Base-by-base conservation (phyloP, 2,888 invertebrate genomes). In the Agrenia bidenticulata region DNA sequence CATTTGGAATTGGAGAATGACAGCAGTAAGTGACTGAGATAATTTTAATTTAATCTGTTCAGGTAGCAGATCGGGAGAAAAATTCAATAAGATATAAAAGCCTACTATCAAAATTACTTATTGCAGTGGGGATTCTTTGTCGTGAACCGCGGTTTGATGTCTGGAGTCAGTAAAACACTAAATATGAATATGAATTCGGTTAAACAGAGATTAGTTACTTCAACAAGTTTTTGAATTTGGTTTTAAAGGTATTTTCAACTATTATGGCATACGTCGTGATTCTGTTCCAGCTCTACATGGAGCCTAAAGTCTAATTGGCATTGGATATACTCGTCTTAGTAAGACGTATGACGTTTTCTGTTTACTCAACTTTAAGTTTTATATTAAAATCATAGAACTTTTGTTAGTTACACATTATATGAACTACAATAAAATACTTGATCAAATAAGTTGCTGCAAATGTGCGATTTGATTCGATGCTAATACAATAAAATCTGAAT, bases 221-320 rank as follows among this genome's bases (percentile, higher is more conserved):
- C 32, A 32, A 32, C 4, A 58, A 41, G 41, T 24, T 42, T 45
- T 37, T 37, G n/a, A n/a, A n/a, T n/a, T n/a, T n/a, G n/a, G n/a
- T n/a, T n/a, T n/a, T n/a, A n/a, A n/a, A 69, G 67, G 70, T 70
- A 1, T 70, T 70, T 39, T 66, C 66, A 11, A 64, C 70, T 26
- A 67, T 70, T n/a, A 70, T 70, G 19, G 58, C 61, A 2, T 70
- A 70, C 37, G 70, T 70, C 2, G 70, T 70, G 15, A 70, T 70
- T 39, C 57, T 70, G 4, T 70, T 70, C 41, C 67, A 70, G 21
- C 57, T 70, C n/a, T 70, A 70, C 59, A 65, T 70, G 65, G 70
- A 70, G 24, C 69, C 64, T 4, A 57, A 57, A n/a, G 7, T 2
- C 4, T 57, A 57, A 55, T 39, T 39, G 15, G 15, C 49, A 17